Evolutionary conservation across 2,113 vertebrate genomes (phyloP).

Genomic region (Tragulus kanchil): DNA sequence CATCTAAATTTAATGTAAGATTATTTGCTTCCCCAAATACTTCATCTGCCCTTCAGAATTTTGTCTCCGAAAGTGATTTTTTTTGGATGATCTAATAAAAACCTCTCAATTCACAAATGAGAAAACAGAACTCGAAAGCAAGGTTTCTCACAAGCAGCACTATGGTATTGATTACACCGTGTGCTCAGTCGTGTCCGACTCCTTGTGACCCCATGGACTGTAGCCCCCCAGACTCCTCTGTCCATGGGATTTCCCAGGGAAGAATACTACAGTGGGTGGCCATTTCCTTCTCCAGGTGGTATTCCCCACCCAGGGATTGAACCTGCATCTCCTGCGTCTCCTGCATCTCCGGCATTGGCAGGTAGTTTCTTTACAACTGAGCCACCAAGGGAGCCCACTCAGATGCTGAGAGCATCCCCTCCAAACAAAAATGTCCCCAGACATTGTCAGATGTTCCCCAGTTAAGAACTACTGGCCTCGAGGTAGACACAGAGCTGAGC

Average conservation of each 20-base stretch:
- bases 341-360: not conserved
- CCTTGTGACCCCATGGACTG: not conserved
- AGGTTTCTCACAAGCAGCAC: not conserved
- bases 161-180: not conserved
- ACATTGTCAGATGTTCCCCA: not conserved
- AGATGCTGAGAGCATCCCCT: too few relatives aligned
- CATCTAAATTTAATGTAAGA: not conserved
- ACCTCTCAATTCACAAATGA: not conserved
- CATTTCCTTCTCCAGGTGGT: not conserved
- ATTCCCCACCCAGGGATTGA: not conserved
- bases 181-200: not conserved
- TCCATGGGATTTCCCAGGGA: not conserved
- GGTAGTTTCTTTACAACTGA: not conserved
- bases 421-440: not conserved
- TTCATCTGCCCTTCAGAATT: conserved; percentile 27
- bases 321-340: not conserved
- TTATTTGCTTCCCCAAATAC: not conserved
- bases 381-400: not conserved
- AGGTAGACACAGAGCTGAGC: not conserved
- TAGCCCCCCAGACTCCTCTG: not conserved
- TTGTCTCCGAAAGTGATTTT: not conserved
- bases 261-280: not conserved
- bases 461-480: not conserved
- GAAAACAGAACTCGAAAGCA: not conserved
- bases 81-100: not conserved